Evolutionary conservation across 2,113 vertebrate genomes (phyloP), one percentile per base, ranked within the genome.

Genomic region (Oncorhynchus mykiss): DNA sequence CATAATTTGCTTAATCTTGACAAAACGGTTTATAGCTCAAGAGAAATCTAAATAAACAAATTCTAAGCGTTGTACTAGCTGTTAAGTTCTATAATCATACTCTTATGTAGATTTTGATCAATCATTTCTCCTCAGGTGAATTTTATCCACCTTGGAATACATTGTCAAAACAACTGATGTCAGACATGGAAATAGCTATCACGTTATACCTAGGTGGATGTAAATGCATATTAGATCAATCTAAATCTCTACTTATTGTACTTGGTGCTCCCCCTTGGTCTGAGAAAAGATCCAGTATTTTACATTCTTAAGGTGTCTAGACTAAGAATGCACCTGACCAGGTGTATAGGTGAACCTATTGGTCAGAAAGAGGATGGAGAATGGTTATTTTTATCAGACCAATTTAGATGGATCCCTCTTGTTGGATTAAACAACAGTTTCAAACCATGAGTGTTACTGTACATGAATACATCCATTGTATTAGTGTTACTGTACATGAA

Each of bases 1-100:
- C 3, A 16, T 51, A n/a, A 76, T 67, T 72, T 59, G 31, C 64
- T 24, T 9, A 59, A 68, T 85, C 71, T 64, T 71, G 48, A 79
- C 60, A 57, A 71, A 86, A 66, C n/a, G 7, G 39, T 77, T 87
- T 77, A 83, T 51, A 48, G 51, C 71, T 34, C 54, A 60, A 71
- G 29, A 9, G 39, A 39, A 39, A 39, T 39, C 39, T 16, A 29
- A 34, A 39, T 57, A 20, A 34, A 31, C 34, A 67, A 16, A n/a
- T 18, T n/a, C 3, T 70, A 60, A 57, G n/a, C 71, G 57, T 84
- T 78, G 65, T 70, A n/a, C 72, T 79, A 75, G 77, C 74, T 67
- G 67, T 73, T 79, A 22, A 71, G 54, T 74, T 11, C 57, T 20
- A 45, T 45, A 72, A 54, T 67, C 31, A 71, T 71, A 62, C 48